These are phyloP conservation scores for Siniperca knerii DNA, from an alignment of 2,113 vertebrate genomes.

Conservation along the genomic window DNA sequence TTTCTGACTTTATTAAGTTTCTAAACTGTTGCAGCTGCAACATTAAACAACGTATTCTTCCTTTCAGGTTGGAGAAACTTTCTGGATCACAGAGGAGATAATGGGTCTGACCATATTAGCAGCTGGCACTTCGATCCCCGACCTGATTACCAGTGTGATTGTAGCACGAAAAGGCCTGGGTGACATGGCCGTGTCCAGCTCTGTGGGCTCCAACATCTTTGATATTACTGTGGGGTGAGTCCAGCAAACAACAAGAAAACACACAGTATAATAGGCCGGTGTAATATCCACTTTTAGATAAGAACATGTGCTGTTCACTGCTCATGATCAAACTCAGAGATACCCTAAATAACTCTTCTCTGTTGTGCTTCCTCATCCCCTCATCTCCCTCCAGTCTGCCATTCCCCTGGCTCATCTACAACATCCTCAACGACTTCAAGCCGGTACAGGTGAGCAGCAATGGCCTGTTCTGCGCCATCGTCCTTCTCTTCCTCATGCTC, in stretches of 20 bases:
- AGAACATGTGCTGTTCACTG: too few relatives aligned
- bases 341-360: background rate
- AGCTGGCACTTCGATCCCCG: slow-evolving; percentile 85
- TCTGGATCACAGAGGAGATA: slow-evolving; percentile 85
- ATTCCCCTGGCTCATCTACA: slow-evolving; percentile 83
- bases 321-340: background rate
- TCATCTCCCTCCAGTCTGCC: slow-evolving; percentile 73
- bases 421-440: slow-evolving; percentile 74
- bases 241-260: background rate
- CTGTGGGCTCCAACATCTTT: slow-evolving; percentile 87
- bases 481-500: slow-evolving; percentile 87
- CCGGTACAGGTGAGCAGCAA: slow-evolving; percentile 84
- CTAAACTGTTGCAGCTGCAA: background rate
- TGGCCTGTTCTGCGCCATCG: slow-evolving; percentile 86
- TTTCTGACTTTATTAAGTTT: background rate
- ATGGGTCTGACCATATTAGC: slow-evolving; percentile 86
- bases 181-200: slow-evolving; percentile 87
- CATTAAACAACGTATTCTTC: background rate
- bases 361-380: background rate
- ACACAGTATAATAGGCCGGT: background rate
- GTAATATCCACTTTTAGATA: background rate
- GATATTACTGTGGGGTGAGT: slow-evolving; percentile 87
- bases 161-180: slow-evolving; percentile 85
- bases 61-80: slow-evolving; percentile 84
- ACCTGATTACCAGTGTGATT: slow-evolving; percentile 86